Conservation (phyloP, 2,888 invertebrate genomes). For the Coleophora flavipennella region DNA sequence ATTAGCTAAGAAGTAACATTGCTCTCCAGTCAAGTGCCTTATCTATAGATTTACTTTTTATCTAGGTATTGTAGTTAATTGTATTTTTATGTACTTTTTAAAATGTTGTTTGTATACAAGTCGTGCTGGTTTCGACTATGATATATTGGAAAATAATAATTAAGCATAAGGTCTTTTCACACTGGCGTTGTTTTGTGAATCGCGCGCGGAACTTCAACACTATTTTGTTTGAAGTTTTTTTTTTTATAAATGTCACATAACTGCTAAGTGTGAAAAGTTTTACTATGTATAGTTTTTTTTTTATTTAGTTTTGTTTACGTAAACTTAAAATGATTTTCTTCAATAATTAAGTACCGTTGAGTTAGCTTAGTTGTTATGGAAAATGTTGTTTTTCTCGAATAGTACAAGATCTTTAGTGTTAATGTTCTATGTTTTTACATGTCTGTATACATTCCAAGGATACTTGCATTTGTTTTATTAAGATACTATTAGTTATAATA, state of each 20-base stretch:
- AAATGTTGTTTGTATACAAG: constrained; percentile 7
- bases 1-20: too few species aligned
- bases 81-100: background rate
- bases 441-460: too few species aligned
- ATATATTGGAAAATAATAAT: background rate
- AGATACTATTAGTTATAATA: background rate
- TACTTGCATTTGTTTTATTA: constrained; percentile 4
- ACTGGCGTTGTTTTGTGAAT: too few species aligned
- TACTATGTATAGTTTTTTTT: background rate
- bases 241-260: background rate
- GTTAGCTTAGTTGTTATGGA: too few species aligned
- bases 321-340: too few species aligned
- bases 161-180: background rate
- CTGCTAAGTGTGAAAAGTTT: too few species aligned
- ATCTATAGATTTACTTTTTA: constrained; percentile 1
- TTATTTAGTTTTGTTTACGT: too few species aligned
- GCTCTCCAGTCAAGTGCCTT: background rate
- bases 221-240: background rate
- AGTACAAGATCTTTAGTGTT: constrained; percentile 4
- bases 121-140: constrained; percentile 36
- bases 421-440: background rate
- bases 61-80: background rate
- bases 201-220: too few species aligned
- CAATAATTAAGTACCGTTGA: too few species aligned
- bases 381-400: constrained; percentile 4